Evolutionary conservation across 1,140 invertebrate species (phyloP).

Genomic region (Carposina sasakii): DNA sequence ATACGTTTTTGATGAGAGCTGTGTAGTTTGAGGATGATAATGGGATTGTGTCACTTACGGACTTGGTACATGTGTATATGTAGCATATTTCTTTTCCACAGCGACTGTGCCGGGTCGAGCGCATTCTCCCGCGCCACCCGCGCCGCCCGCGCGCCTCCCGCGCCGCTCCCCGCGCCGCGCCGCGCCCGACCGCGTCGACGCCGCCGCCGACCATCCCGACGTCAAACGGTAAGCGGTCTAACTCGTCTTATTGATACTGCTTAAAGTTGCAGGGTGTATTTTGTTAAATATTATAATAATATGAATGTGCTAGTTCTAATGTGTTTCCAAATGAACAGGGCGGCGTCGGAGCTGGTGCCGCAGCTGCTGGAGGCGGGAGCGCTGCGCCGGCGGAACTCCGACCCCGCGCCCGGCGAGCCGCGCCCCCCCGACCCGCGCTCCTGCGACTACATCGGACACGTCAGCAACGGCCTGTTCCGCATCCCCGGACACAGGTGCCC

Average conservation of each 20-base stretch:
- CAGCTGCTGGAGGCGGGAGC: conserved; percentile 72
- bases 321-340: too few relatives aligned
- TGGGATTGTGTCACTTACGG: too few relatives aligned
- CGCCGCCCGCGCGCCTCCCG: conserved; percentile 60
- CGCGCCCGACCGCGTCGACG: conserved; percentile 26
- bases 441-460: conserved; percentile 62
- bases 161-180: conserved; percentile 51
- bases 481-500: conserved; percentile 77
- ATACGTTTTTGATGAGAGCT: too few relatives aligned
- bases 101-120: conserved; percentile 22
- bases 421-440: conserved; percentile 37
- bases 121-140: conserved; percentile 37
- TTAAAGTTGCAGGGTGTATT: too few relatives aligned
- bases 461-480: conserved; percentile 73
- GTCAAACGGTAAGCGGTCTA: conserved; percentile 17
- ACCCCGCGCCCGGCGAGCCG: conserved; percentile 75
- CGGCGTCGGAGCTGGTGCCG: conserved; percentile 63
- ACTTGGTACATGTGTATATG: too few relatives aligned
- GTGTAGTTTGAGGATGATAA: too few relatives aligned
- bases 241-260: too few relatives aligned
- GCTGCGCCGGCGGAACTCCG: conserved; percentile 79
- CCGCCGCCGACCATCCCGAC: conserved; percentile 27
- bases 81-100: not conserved
- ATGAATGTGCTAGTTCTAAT: too few relatives aligned
- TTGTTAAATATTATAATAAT: too few relatives aligned